A percentile compares a stretch with the other conserved stretches of the same genome.
Conservation (phyloP, 2,113 vertebrate genomes). For the Phaethornis superciliosus region DNA sequence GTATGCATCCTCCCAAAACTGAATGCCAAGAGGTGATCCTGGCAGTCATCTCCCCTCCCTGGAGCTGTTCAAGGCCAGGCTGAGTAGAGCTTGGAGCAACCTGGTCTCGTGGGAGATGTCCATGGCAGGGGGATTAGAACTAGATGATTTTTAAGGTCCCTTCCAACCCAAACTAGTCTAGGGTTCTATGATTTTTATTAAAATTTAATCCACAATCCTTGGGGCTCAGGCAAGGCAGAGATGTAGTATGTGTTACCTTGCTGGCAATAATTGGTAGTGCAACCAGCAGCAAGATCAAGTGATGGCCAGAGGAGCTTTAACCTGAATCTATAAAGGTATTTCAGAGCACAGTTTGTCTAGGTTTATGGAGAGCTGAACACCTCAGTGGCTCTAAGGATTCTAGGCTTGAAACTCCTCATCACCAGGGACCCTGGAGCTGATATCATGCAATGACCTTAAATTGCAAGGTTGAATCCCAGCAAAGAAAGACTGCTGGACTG, state of each 20-base stretch:
- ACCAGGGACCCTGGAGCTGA: not conserved
- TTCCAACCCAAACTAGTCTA: no score
- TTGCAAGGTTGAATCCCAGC: not conserved
- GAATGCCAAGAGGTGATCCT: not conserved
- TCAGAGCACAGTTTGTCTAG: not conserved
- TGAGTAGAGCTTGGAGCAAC: no score
- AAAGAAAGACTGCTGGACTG: not conserved
- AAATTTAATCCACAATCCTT: not conserved
- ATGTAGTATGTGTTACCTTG: not conserved
- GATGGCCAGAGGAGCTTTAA: not conserved
- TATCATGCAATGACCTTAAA: not conserved
- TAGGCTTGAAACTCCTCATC: not conserved
- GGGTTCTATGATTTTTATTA: not conserved
- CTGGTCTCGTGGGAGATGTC: no score
- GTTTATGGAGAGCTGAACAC: not conserved
- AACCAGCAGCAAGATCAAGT: not conserved
- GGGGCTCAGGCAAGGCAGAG: not conserved
- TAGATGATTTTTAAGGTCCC: no score
- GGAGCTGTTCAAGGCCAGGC: no score
- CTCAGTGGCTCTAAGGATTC: not conserved
- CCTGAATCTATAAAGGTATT: not conserved
- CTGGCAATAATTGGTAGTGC: not conserved
- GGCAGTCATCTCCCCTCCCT: not conserved
- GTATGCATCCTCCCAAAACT: slow-evolving; percentile 71
- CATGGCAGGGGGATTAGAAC: no score